phyloP scores from a whole-genome alignment of 1,140 invertebrate species.

The Diachasma alloeum region DNA sequence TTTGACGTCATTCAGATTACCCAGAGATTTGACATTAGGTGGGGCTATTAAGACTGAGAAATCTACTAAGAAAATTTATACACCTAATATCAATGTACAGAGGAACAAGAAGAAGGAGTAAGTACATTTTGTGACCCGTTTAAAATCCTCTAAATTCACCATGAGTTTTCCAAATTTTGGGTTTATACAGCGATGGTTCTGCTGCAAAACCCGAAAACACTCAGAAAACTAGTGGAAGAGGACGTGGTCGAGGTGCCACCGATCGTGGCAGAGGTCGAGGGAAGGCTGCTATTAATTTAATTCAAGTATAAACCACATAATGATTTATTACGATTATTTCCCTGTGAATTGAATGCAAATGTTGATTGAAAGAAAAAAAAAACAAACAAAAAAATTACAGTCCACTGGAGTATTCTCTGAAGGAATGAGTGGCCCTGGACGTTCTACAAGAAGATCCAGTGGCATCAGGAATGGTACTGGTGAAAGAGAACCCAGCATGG shows the following conservation, averaged over 20 bases:
- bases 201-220: slow-evolving; percentile 33
- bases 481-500: slow-evolving; percentile 31
- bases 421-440: slow-evolving; percentile 41
- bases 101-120: slow-evolving; percentile 59
- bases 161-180: not conserved
- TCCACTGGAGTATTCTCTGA: slow-evolving; percentile 58
- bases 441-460: slow-evolving; percentile 27
- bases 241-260: slow-evolving; percentile 40
- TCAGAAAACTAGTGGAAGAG: slow-evolving; percentile 32
- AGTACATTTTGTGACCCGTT: no score
- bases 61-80: slow-evolving; percentile 50
- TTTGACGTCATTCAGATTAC: slow-evolving; percentile 54
- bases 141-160: no score
- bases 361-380: slow-evolving; percentile 3
- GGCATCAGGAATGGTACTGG: slow-evolving; percentile 32
- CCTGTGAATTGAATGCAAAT: not conserved
- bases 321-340: slow-evolving; percentile 6
- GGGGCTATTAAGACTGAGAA: slow-evolving; percentile 55
- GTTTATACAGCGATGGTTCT: slow-evolving; percentile 43
- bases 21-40: slow-evolving; percentile 56
- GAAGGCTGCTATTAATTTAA: slow-evolving; percentile 42
- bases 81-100: slow-evolving; percentile 58
- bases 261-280: slow-evolving; percentile 35
- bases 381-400: no score
- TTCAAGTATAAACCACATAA: slow-evolving; percentile 46